Evolutionary conservation across 2,113 vertebrate species (phyloP).

Genomic region (Meles meles): DNA sequence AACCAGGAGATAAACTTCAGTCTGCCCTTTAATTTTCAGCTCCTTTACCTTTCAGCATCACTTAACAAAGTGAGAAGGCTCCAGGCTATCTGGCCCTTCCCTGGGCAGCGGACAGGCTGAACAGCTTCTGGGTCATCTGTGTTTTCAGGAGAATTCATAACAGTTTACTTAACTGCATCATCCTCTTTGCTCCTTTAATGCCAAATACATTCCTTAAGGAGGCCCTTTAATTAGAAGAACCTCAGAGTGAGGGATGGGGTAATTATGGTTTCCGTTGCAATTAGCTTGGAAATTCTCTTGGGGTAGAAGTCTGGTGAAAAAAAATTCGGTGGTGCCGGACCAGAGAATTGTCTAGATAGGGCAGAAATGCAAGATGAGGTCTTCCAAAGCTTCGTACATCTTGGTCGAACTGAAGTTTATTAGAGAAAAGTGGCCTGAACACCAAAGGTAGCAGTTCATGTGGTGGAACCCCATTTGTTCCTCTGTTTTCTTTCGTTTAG

Average conservation of each 20-base stretch:
- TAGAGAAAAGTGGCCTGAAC: neutral
- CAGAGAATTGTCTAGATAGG: neutral
- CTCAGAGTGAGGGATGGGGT: neutral
- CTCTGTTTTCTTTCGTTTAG: neutral
- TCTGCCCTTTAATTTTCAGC: neutral
- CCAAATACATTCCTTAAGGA: neutral
- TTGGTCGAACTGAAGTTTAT: neutral
- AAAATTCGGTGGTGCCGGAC: neutral
- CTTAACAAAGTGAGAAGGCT: neutral
- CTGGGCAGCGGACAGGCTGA: neutral
- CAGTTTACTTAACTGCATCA: neutral
- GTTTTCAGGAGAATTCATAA: neutral
- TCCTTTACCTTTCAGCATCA: neutral
- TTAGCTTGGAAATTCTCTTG: slow-evolving; percentile 34
- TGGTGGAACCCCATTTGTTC: neutral
- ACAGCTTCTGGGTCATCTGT: neutral
- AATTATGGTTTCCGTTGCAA: neutral
- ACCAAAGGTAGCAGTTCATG: neutral
- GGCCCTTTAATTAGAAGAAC: slow-evolving; percentile 28
- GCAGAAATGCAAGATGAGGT: neutral
- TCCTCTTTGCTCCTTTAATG: neutral
- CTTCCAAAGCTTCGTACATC: neutral
- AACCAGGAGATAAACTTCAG: neutral
- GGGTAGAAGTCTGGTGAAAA: neutral
- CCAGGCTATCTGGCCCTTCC: neutral